These are phyloP conservation scores for Chaunax sp. DNA, from an alignment of 2,797 vertebrate genomes.

Conservation along the genomic window DNA sequence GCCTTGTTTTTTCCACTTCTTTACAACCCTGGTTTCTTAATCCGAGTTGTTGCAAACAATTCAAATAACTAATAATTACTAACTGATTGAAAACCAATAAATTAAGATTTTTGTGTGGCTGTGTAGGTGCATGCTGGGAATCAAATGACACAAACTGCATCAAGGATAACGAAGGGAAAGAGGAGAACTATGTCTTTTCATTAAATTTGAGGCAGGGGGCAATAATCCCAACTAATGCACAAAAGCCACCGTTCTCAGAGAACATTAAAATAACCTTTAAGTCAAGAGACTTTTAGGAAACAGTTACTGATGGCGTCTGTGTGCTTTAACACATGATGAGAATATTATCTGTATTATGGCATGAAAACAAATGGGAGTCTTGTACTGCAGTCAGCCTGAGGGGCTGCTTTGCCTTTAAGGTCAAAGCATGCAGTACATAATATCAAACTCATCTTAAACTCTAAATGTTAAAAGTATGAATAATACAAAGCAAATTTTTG, in stretches of 20 bases:
- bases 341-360: neutral
- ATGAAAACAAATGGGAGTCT: neutral
- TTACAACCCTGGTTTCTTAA: conserved; percentile 75
- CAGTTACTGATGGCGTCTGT: neutral
- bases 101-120: conserved; percentile 43
- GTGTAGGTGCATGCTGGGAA: conserved; percentile 33
- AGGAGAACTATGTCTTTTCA: neutral
- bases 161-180: neutral
- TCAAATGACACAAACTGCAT: conserved; percentile 36
- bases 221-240: neutral
- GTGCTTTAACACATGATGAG: neutral
- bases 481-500: too few relatives aligned
- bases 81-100: conserved; percentile 49
- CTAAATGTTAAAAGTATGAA: neutral
- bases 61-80: conserved; percentile 31
- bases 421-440: too few relatives aligned
- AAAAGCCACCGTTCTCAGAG: neutral
- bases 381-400: neutral
- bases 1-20: conserved; percentile 69
- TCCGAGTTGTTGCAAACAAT: conserved; percentile 58
- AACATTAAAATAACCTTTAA: neutral
- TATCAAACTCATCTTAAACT: too few relatives aligned
- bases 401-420: too few relatives aligned
- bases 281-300: neutral
- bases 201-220: neutral